Percentiles rank a stretch among this genome's conserved stretches.
Evolutionary conservation across 2,113 vertebrate species (phyloP).

Genomic region (Natator depressus): DNA sequence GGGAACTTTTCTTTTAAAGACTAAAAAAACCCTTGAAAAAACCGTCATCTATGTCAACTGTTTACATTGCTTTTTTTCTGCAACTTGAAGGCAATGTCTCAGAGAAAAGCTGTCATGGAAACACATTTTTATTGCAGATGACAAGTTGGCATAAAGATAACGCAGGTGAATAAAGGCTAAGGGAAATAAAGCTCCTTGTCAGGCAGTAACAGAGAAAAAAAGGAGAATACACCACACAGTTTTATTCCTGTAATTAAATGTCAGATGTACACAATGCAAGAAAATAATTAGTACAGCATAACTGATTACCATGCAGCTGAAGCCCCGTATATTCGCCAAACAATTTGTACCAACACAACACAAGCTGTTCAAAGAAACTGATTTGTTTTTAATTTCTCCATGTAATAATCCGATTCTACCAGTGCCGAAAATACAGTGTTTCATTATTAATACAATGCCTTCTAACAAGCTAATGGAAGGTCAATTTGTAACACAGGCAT

Average conservation of each 20-base stretch:
- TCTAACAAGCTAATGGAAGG: conserved; percentile 12
- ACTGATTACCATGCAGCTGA: conserved; percentile 78
- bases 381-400: conserved; percentile 79
- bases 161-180: conserved; percentile 56
- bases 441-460: conserved; percentile 64
- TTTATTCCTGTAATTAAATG: conserved; percentile 79
- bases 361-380: conserved; percentile 84
- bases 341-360: conserved; percentile 79
- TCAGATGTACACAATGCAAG: conserved; percentile 78
- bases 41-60: conserved; percentile 61
- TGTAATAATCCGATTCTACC: conserved; percentile 74
- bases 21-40: background rate
- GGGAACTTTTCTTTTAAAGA: conserved; percentile 1
- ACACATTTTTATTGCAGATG: conserved; percentile 49
- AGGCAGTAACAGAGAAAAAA: conserved; percentile 43
- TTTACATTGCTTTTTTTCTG: conserved; percentile 68
- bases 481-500: background rate
- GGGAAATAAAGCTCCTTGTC: conserved; percentile 66
- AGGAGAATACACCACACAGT: conserved; percentile 17
- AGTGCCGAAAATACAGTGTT: conserved; percentile 67
- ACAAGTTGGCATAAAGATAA: conserved; percentile 66
- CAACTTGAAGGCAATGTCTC: conserved; percentile 55
- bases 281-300: conserved; percentile 81
- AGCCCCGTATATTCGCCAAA: conserved; percentile 79
- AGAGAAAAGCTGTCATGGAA: conserved; percentile 65